phyloP scores from a whole-genome alignment of 2,888 invertebrate species.

The Aporophyla nigra region DNA sequence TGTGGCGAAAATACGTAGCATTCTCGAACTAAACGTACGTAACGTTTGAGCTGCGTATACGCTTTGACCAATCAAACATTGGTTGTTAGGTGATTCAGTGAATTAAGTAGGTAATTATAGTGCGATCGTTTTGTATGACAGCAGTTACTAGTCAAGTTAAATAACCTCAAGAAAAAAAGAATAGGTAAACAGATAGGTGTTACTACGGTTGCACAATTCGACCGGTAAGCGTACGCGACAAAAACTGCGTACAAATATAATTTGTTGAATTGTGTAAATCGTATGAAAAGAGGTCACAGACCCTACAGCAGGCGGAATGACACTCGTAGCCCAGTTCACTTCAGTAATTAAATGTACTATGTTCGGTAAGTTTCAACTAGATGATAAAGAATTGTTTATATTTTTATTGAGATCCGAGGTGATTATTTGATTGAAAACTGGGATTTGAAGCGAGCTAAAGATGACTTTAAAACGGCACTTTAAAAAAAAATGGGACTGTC shows the following conservation, averaged over 20 bases:
- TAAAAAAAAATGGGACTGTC: neutral
- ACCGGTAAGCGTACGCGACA: constrained; percentile 54
- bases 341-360: constrained; percentile 61
- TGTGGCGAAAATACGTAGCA: neutral
- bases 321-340: constrained; percentile 67
- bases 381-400: constrained; percentile 18
- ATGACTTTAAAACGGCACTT: neutral
- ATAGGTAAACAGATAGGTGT: constrained; percentile 33
- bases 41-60: neutral
- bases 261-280: constrained; percentile 63
- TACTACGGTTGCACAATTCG: constrained; percentile 45
- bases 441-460: neutral
- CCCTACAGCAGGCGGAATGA: constrained; percentile 61
- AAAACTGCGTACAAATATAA: constrained; percentile 69
- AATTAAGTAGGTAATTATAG: neutral
- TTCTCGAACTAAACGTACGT: too few relatives aligned
- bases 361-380: constrained; percentile 47
- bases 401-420: constrained; percentile 1
- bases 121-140: neutral
- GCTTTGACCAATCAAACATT: too few relatives aligned
- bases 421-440: constrained; percentile 8
- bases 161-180: neutral
- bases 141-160: neutral
- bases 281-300: constrained; percentile 70
- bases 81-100: neutral